Conservation (phyloP, 2,797 vertebrate genomes). For the Gobionotothen gibberifrons region DNA sequence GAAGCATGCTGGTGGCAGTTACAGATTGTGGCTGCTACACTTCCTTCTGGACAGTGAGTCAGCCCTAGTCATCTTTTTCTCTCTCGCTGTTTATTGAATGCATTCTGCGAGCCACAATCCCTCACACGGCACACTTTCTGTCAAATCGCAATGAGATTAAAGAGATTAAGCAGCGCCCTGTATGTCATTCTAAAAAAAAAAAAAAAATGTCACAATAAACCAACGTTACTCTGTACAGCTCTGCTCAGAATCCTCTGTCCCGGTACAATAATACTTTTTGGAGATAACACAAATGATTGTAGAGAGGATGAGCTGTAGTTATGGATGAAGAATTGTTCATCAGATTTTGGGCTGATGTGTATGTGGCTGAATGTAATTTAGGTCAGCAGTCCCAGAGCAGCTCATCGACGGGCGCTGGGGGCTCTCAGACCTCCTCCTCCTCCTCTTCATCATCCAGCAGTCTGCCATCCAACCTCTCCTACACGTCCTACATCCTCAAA, state of each 20-base stretch:
- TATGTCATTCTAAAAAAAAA: slow-evolving; percentile 5
- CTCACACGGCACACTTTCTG: background rate
- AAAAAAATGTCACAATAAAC: slow-evolving; percentile 11
- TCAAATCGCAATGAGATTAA: slow-evolving; percentile 21
- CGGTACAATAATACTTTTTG: slow-evolving; percentile 23
- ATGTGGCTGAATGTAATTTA: slow-evolving; percentile 76
- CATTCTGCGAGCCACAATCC: background rate
- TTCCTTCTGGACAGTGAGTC: slow-evolving; percentile 45
- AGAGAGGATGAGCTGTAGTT: slow-evolving; percentile 10
- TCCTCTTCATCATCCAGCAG: slow-evolving; percentile 85
- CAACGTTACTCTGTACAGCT: background rate
- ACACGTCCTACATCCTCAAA: slow-evolving; percentile 98
- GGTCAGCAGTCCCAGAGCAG: slow-evolving; percentile 90
- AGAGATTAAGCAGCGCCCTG: slow-evolving; percentile 4
- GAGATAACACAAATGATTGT: slow-evolving; percentile 6
- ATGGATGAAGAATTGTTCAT: slow-evolving; percentile 37
- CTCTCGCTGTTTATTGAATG: slow-evolving; percentile 9
- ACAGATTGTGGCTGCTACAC: slow-evolving; percentile 16
- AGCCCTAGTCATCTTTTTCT: slow-evolving; percentile 33
- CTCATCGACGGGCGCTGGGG: slow-evolving; percentile 76
- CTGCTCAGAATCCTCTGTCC: slow-evolving; percentile 8
- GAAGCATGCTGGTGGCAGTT: slow-evolving; percentile 23
- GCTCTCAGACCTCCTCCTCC: slow-evolving; percentile 84
- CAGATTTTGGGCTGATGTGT: slow-evolving; percentile 45
- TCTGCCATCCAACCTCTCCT: slow-evolving; percentile 94